Evolutionary conservation across 2,888 invertebrate genomes (phyloP), one percentile per base, ranked within the genome.

Genomic region (Erebia palarica): DNA sequence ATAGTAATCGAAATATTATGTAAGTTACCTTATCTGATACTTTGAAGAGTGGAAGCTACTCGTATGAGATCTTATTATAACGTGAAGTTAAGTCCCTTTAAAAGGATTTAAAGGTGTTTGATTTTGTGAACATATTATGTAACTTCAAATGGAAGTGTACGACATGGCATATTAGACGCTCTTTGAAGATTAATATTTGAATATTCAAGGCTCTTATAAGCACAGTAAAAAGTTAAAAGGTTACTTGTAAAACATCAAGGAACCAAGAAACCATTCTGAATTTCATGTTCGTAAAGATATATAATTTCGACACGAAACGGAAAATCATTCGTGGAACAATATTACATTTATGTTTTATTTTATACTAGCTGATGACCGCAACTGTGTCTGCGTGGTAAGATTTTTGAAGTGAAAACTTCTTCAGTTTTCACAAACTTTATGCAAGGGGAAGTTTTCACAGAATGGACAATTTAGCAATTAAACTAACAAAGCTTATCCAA

Each of bases 161-260:
- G 11, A 47, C 10, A 13, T 58, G 14, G 14, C 36, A 36, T 27
- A 44, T 44, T 44, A 13, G 11, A 18, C 18, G 11, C 11, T 44
- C 36, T 61, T 44, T 61, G 60, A 61, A 44, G 44, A 42, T 42
- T 60, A n/a, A 18, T 61, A 61, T 47, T 44, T 42, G 42, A 44
- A 61, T 61, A 61, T 61, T 61, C 44, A 42, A 18, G 60, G 60
- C 42, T 44, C 16, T 18, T 16, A 44, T 16, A 53, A 16, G 44
- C 44, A 10, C 44, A 1, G 44, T 10, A 44, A 9, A 8, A 10
- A 44, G 44, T 44, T 60, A 60, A 60, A 60, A 60, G 42, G 60
- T 60, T n/a, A 61, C 16, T 13, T 44, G 18, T 44, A 11, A 60
- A 58, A 61, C 44, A 61, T 61, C 60, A 61, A 61, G 47, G 60